Evolutionary conservation across 1,140 invertebrate species (phyloP), one percentile per base, ranked within the genome.

Genomic region (Meloidogyne hapla): DNA sequence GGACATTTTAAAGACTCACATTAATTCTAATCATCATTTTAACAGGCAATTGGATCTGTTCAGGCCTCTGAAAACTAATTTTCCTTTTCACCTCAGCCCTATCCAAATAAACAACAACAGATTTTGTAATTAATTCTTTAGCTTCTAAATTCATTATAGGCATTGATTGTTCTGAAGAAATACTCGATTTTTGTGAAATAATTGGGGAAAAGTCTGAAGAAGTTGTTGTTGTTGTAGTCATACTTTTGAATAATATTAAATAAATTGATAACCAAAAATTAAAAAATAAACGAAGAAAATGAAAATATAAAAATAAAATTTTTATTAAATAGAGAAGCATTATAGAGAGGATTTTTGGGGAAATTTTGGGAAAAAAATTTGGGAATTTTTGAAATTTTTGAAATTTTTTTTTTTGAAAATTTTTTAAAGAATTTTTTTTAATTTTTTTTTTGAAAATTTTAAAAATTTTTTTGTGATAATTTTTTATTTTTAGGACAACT

Each of bases 1-100:
- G 40, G 40, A 10, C 21, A 21, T 70, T 70, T 15, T 40, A 45
- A 33, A 56, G 13, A 33, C 83, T 56, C 15, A 82, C 79, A 76
- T 83, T 77, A n/a, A 86, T 75, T 9, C 80, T 26, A 62, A 85
- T 81, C 61, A 81, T 75, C 71, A 80, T 79, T 45, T 66, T 76
- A 42, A 83, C 84, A 63, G 77, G 66, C 0, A 56, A 21, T 56
- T 56, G 48, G n/a, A 56, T 56, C 8, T 56, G 48, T 56, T 56
- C 48, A 6, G 48, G 48, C 48, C 45, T 66, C 33, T 86, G 68
- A 9, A 81, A 69, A 8, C 48, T 71, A 18, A 87, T 62, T 23
- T 77, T 21, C 13, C 86, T 75, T 66, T 87, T 87, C 6, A 84
- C 84, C 77, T 85, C 84, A 4, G 84, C 84, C 61, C 85, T 65